phyloP scores from a whole-genome alignment of 2,797 vertebrate species.

The Octomys mimax region DNA sequence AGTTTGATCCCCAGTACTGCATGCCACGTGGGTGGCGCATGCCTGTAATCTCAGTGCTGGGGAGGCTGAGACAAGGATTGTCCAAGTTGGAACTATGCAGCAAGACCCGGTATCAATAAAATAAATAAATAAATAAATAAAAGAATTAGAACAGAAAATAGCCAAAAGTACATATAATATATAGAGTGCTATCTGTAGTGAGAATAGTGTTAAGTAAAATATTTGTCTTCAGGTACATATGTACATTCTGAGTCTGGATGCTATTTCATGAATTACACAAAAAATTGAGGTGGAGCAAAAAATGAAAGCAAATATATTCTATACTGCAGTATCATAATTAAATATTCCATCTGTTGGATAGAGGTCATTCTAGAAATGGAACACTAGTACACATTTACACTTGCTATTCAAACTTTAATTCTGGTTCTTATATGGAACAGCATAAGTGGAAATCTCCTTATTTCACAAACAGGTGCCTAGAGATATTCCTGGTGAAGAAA shows the following conservation, averaged over 20 bases:
- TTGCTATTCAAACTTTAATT: neutral
- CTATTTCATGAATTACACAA: constrained; percentile 8
- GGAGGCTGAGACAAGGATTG: too few relatives aligned
- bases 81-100: too few relatives aligned
- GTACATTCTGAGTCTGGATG: neutral
- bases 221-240: neutral
- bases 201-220: neutral
- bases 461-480: constrained; percentile 7
- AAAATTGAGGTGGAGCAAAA: neutral
- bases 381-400: neutral
- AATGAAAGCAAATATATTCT: constrained; percentile 13
- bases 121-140: neutral
- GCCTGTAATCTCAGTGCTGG: too few relatives aligned
- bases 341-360: constrained; percentile 13
- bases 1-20: too few relatives aligned
- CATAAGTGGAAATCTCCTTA: neutral
- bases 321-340: neutral
- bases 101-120: too few relatives aligned
- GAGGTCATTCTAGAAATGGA: neutral
- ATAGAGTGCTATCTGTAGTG: neutral
- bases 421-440: constrained; percentile 23
- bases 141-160: constrained; percentile 8
- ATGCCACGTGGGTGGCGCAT: too few relatives aligned
- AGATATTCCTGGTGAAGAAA: neutral
- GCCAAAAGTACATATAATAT: neutral